Evolutionary conservation across 2,113 vertebrate species (phyloP).

Genomic region (Ibidorhyncha struthersii): DNA sequence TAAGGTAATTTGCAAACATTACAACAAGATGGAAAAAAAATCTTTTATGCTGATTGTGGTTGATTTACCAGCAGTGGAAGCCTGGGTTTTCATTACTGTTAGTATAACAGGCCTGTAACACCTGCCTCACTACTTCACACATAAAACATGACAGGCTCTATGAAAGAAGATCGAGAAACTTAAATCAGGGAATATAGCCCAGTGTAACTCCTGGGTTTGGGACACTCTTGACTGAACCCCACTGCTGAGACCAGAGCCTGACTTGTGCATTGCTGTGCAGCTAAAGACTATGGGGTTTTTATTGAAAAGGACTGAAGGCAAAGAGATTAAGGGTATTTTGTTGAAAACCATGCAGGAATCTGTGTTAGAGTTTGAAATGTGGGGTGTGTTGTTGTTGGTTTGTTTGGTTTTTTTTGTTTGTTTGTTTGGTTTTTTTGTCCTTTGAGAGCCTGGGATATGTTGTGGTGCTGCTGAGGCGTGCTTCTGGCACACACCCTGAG

Average conservation of each 20-base stretch:
- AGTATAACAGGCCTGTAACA: neutral
- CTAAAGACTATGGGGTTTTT: fast-evolving
- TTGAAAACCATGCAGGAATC: neutral
- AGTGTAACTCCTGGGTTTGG: neutral
- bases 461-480: too few species aligned
- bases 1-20: conserved; percentile 52
- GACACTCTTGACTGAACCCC: neutral
- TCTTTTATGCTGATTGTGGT: neutral
- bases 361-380: neutral
- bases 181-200: neutral
- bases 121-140: neutral
- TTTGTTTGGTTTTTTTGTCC: neutral
- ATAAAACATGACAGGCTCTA: neutral
- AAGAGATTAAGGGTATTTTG: neutral
- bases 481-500: neutral
- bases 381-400: too few species aligned
- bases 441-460: neutral
- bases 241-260: neutral
- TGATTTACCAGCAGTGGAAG: neutral
- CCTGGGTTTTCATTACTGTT: neutral
- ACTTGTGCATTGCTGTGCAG: neutral
- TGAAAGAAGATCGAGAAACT: neutral
- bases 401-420: too few species aligned
- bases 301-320: neutral
- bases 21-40: neutral